Evolutionary conservation across 1,140 invertebrate genomes (phyloP).

Genomic region (Varroa destructor): DNA sequence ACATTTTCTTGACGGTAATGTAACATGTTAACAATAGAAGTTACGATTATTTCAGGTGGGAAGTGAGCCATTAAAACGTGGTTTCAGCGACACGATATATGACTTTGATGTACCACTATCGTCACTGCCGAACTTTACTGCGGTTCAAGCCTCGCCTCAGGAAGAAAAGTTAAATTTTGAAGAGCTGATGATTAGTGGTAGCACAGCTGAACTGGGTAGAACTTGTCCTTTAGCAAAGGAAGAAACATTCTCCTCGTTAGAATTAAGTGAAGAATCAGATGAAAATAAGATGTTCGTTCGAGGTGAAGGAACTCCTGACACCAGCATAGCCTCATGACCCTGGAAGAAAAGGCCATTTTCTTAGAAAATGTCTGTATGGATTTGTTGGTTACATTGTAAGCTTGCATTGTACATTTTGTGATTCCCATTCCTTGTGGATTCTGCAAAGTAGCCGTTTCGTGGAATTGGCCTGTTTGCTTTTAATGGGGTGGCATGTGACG

Average conservation of each 20-base stretch:
- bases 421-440: no score
- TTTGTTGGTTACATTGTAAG: no score
- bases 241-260: conserved; percentile 4
- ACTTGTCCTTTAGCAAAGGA: conserved; percentile 8
- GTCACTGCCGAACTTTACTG: neutral
- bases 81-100: conserved; percentile 24
- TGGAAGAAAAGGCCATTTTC: conserved; percentile 17
- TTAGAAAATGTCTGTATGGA: neutral
- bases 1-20: no score
- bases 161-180: no score
- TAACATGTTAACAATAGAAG: no score
- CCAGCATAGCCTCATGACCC: conserved; percentile 3
- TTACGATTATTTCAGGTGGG: neutral
- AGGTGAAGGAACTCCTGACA: neutral
- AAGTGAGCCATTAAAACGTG: conserved; percentile 4
- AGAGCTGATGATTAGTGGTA: no score
- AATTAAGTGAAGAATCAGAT: conserved; percentile 20
- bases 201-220: no score
- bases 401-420: no score
- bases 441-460: no score
- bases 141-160: neutral
- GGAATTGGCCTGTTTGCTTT: no score
- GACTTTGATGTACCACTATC: conserved; percentile 25
- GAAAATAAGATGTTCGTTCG: conserved; percentile 18
- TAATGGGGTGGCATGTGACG: no score